phyloP scores from a whole-genome alignment of 2,888 invertebrate genomes.

The Eucera pruinosa region DNA sequence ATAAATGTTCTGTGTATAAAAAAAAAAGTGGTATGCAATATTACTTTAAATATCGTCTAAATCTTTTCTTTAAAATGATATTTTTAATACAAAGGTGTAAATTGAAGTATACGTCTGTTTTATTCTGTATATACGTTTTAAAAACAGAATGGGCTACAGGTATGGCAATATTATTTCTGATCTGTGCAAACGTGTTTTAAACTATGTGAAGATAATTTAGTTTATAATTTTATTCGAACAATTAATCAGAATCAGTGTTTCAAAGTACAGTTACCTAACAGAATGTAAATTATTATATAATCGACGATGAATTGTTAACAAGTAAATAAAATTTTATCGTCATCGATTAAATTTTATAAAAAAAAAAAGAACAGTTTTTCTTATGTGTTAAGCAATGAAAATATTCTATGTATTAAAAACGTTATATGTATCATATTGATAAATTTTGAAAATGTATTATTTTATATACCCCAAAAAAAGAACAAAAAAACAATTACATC shows the following conservation, averaged over 20 bases:
- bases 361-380: slow-evolving; percentile 26
- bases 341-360: slow-evolving; percentile 40
- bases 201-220: slow-evolving; percentile 2
- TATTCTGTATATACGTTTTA: slow-evolving; percentile 48
- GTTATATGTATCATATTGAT: slow-evolving; percentile 49
- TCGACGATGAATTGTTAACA: slow-evolving; percentile 38
- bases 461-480: slow-evolving; percentile 47
- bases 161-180: slow-evolving; percentile 29
- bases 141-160: slow-evolving; percentile 17
- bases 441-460: slow-evolving; percentile 50
- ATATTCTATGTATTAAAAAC: slow-evolving; percentile 37
- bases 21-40: slow-evolving; percentile 29
- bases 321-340: slow-evolving; percentile 30
- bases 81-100: slow-evolving; percentile 39
- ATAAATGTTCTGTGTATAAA: slow-evolving; percentile 53
- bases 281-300: slow-evolving; percentile 41
- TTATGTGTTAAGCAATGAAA: slow-evolving; percentile 31
- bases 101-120: slow-evolving; percentile 38
- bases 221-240: slow-evolving; percentile 19
- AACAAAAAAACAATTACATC: slow-evolving; percentile 34
- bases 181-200: slow-evolving; percentile 31
- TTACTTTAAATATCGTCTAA: slow-evolving; percentile 39
- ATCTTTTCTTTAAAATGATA: slow-evolving; percentile 27
- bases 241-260: slow-evolving; percentile 29
- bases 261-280: slow-evolving; percentile 23